Evolutionary conservation across 2,888 invertebrate genomes (phyloP).

Genomic region (Suillia variegata): DNA sequence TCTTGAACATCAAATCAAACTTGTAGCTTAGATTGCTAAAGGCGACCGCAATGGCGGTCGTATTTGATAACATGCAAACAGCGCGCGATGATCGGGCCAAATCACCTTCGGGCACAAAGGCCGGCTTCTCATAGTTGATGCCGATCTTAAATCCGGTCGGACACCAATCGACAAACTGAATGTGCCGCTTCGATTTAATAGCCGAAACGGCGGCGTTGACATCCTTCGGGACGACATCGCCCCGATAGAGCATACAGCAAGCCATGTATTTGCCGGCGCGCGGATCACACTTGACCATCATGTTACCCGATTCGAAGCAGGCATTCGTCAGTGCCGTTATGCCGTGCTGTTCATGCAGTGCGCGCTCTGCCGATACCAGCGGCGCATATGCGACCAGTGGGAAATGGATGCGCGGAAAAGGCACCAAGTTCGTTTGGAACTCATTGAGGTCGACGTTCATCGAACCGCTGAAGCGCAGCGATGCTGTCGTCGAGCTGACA

Average conservation of each 20-base stretch:
- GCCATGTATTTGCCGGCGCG: slow-evolving; percentile 88
- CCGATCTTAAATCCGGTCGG: slow-evolving; percentile 91
- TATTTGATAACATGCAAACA: slow-evolving; percentile 89
- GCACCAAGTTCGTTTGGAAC: slow-evolving; percentile 90
- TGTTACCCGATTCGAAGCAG: slow-evolving; percentile 85
- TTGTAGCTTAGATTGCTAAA: slow-evolving; percentile 91
- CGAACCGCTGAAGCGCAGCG: slow-evolving; percentile 85
- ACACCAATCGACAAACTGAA: slow-evolving; percentile 94
- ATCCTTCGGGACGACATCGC: slow-evolving; percentile 89
- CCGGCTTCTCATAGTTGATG: slow-evolving; percentile 84
- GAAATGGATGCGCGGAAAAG: slow-evolving; percentile 86
- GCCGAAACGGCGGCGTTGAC: slow-evolving; percentile 83
- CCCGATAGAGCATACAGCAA: slow-evolving; percentile 83
- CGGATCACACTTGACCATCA: slow-evolving; percentile 90
- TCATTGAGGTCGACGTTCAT: slow-evolving; percentile 88
- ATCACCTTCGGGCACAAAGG: slow-evolving; percentile 76
- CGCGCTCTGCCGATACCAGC: slow-evolving; percentile 46
- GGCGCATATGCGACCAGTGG: slow-evolving; percentile 58
- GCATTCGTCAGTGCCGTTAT: slow-evolving; percentile 80
- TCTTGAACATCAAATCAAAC: slow-evolving; percentile 76
- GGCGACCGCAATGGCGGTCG: slow-evolving; percentile 87
- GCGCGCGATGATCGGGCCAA: slow-evolving; percentile 83
- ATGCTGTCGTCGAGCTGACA: slow-evolving; percentile 87
- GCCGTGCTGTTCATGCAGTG: slow-evolving; percentile 55
- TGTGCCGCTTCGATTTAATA: slow-evolving; percentile 76